These are phyloP conservation scores for Silurus glanis DNA, from an alignment of 2,113 vertebrate species.

Conservation along the genomic window DNA sequence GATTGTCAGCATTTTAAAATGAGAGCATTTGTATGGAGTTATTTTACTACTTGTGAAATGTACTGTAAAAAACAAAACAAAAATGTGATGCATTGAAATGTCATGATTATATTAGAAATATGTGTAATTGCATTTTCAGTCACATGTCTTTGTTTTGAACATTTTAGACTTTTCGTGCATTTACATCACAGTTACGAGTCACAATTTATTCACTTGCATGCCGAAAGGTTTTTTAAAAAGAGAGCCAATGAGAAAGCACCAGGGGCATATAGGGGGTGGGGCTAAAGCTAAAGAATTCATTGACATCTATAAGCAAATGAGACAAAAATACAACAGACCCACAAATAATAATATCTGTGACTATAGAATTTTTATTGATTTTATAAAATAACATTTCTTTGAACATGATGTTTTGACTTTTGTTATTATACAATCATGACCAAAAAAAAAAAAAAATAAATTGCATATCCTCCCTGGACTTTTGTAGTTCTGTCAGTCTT, in stretches of 20 bases:
- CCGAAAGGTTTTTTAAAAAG: background rate
- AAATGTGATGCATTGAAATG: background rate
- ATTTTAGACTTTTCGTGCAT: background rate
- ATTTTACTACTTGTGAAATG: background rate
- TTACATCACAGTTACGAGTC: background rate
- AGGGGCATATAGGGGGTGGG: background rate
- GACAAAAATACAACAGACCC: background rate
- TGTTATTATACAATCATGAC: background rate
- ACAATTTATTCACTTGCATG: background rate
- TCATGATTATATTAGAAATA: background rate
- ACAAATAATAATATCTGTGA: background rate
- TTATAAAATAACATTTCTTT: background rate
- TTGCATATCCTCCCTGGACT: conserved; percentile 13
- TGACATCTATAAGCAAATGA: background rate
- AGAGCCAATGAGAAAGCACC: background rate
- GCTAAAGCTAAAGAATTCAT: background rate
- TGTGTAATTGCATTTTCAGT: background rate
- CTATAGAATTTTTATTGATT: background rate
- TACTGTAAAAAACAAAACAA: background rate
- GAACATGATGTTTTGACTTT: background rate
- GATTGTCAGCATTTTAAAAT: no score
- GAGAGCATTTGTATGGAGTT: background rate
- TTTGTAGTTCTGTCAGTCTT: background rate
- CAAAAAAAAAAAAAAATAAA: background rate
- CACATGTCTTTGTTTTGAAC: background rate